Percentiles rank a stretch among this genome's conserved stretches.
These are phyloP conservation scores for Eulemur mongoz DNA, from an alignment of 2,797 vertebrate species.

Conservation along the genomic window DNA sequence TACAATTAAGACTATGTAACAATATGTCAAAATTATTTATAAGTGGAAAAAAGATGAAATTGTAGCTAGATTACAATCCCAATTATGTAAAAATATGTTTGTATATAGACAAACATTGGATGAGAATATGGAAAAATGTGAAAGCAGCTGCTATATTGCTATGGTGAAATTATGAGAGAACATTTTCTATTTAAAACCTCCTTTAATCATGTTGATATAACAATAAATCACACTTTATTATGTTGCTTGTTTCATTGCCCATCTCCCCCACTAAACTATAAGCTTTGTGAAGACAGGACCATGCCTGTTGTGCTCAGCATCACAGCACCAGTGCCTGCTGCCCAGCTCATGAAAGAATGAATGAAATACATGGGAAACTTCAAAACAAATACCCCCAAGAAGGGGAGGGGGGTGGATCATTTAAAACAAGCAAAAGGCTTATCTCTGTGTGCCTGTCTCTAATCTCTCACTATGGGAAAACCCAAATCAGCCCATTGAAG, in stretches of 20 bases:
- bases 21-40: constrained; percentile 1
- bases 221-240: constrained; percentile 18
- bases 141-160: constrained; percentile 18
- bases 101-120: constrained; percentile 47
- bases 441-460: background rate
- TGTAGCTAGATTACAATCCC: background rate
- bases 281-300: constrained; percentile 23
- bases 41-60: constrained; percentile 43
- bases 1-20: background rate
- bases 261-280: background rate
- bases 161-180: constrained; percentile 36
- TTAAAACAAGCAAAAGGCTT: constrained; percentile 19
- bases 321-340: background rate
- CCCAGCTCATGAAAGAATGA: constrained; percentile 15
- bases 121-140: constrained; percentile 2
- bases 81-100: constrained; percentile 43
- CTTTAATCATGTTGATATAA: constrained; percentile 14
- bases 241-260: constrained; percentile 1
- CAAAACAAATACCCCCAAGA: constrained; percentile 32
- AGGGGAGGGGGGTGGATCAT: background rate
- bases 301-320: background rate
- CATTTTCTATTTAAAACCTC: constrained; percentile 40
- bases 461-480: background rate
- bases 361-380: background rate
- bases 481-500: background rate